Base-by-base conservation (phyloP, 2,113 vertebrate genomes). In the Phylloscopus whistleri region DNA sequence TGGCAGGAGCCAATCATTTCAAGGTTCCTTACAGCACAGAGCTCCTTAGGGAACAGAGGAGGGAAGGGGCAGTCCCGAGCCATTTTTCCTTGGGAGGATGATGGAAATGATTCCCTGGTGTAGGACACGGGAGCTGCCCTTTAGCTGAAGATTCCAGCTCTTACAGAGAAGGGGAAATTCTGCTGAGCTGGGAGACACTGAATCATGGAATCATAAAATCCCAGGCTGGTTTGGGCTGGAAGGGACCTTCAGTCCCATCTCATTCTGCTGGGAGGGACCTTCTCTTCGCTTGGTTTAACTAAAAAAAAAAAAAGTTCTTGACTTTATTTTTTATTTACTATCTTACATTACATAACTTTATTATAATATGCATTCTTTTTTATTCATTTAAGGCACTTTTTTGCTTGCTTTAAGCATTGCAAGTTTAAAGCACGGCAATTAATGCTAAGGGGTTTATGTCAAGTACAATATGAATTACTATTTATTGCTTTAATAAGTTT, bases 101-200 rank as follows among this genome's bases (percentile, higher is more conserved):
- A 39, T 19, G 46, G 79, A 60, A 41, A 44, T 30, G 56, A 64
- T 84, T 92, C 26, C 48, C 43, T 53, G 74, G 59, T 43, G 66
- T 19, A 26, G 62, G 31, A 37, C 51, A 10, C 0, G 0, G 22
- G 24, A 58, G 39, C 30, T 16, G 10, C 16, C 51, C 64, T 66
- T 83, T 19, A 86, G 70, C 58, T 80, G 46, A 48, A 37, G 10
- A 30, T 92, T 80, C 53, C 55, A 70, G 37, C 66, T 59, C 13
- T 63, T 69, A 4, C 33, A 35, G 52, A 19, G 70, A 11, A 15
- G 53, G 18, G 12, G 30, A 82, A 82, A 35, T 67, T 67, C 74
- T 87, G 66, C 84, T 3, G 8, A 59, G 26, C 82, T 84, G 56
- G 41, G 66, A 82, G 33, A 16, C 2, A 18, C 44, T 70, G 46